Evolutionary conservation across 2,888 invertebrate genomes (phyloP), one percentile per base, ranked within the genome.

Genomic region (Caenorhabditis imperialis): DNA sequence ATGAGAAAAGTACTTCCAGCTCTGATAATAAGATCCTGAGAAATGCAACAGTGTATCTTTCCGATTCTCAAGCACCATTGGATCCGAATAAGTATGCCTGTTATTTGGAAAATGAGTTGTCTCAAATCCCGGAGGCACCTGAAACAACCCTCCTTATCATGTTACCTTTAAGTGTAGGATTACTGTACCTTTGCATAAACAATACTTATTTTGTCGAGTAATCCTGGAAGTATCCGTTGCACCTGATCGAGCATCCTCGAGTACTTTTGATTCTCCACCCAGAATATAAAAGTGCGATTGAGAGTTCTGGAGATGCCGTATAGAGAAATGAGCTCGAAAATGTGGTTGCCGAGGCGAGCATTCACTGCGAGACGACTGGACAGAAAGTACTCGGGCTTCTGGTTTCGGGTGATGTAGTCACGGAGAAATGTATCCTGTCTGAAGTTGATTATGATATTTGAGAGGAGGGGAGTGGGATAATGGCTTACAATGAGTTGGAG

Each of bases 1-100:
- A 5, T 7, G 5, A 2, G 50, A 14, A 12, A 50, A 50, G 12
- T 50, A 50, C 22, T 50, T 50, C 50, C 50, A 50, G 35, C 50
- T 50, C 50, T 50, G 50, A n/a, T 35, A 50, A 50, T 35, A 50
- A 14, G 10, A 22, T n/a, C 35, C 50, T 3, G 33, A 18, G 2
- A 50, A 16, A 14, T 50, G 50, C 50, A 50, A 35, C 35, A 12
- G 18, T 22, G 3, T n/a, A 35, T 33, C 12, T 35, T 35, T 1
- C 35, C 50, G 14, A 35, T 35, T 22, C 12, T 12, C 2, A 33
- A 18, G 18, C 18, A n/a, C 37, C 37, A 10, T 40, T 7, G 40
- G 2, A 3, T 40, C n/a, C n/a, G n/a, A n/a, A n/a, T n/a, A n/a
- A n/a, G n/a, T n/a, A n/a, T n/a, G n/a, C n/a, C n/a, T n/a, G n/a